These are phyloP conservation scores for Triops cancriformis DNA, from an alignment of 1,140 invertebrate species.

Conservation along the genomic window DNA sequence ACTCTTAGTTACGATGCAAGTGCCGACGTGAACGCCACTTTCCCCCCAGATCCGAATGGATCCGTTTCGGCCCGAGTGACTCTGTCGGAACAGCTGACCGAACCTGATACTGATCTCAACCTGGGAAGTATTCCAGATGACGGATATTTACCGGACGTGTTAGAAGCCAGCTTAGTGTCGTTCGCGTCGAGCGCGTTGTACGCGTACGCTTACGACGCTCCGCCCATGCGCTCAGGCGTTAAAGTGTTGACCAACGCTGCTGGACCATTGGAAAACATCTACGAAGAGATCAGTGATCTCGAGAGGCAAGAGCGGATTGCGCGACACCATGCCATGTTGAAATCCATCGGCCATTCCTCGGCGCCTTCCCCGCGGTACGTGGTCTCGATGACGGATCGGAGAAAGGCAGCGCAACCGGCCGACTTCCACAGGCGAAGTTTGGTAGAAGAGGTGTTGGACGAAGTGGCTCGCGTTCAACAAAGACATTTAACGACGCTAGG, in stretches of 20 bases:
- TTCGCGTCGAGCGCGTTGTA: neutral
- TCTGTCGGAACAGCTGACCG: neutral
- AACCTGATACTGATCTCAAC: neutral
- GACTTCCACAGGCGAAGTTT: slow-evolving; percentile 27
- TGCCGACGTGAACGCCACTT: neutral
- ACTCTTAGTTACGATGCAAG: neutral
- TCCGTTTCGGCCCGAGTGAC: neutral
- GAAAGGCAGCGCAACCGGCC: slow-evolving; percentile 14
- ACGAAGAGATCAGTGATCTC: slow-evolving; percentile 66
- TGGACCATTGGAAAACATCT: slow-evolving; percentile 64
- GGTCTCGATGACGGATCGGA: slow-evolving; percentile 19
- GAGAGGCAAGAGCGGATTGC: slow-evolving; percentile 24
- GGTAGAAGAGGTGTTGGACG: slow-evolving; percentile 49
- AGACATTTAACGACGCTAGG: slow-evolving; percentile 69
- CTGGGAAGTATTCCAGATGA: neutral
- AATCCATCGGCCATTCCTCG: neutral
- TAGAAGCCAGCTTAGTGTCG: neutral
- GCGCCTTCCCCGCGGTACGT: neutral
- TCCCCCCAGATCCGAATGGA: no score
- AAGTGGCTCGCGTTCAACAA: slow-evolving; percentile 65
- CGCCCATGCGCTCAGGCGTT: neutral
- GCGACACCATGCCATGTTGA: neutral
- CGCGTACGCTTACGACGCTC: neutral
- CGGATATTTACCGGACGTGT: neutral
- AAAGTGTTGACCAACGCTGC: slow-evolving; percentile 38